Evolutionary conservation across 2,888 invertebrate genomes (phyloP), one percentile per base, ranked within the genome.

Genomic region (Malthinus flaveolus): DNA sequence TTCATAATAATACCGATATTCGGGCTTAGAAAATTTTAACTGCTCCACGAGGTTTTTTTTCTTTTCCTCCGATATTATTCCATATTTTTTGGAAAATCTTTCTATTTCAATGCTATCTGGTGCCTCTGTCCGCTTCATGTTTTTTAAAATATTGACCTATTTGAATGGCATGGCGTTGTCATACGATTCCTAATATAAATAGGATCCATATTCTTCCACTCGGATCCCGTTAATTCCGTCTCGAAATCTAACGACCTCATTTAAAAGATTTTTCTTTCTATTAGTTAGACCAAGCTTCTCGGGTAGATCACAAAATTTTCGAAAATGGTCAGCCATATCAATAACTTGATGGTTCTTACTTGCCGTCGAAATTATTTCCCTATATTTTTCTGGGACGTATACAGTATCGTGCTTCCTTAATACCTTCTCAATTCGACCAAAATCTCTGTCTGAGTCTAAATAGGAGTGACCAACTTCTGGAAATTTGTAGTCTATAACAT

Each of bases 401-500:
- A 56, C 56, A 49, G 67, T 67, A 46, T 68, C 69, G 64, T 72
- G 64, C 54, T 65, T 69, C 44, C 70, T 59, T 15, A 73, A 49
- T 34, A 66, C 59, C 56, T 72, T 73, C 65, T 73, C 69, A 32
- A 71, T 72, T 23, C 66, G 51, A 34, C 71, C 71, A 66, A 73
- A 73, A 66, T 75, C 71, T 56, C 72, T 32, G 52, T 73, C 73
- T 12, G 69, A 71, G 61, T 74, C 73, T 36, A 73, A 56, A 63
- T 68, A 73, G 7, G 66, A 67, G 63, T 73, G 70, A 9, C 71
- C 73, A 23, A 72, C 73, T 57, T 69, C 71, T 5, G 72, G 71
- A 66, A 72, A 73, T 64, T 73, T 73, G 56, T 73, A 69, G 39
- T 72, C 71, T 12, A 70, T 71, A 8, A 59, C 47, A 56, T 69